Percentiles rank a stretch among this genome's conserved stretches.
Evolutionary conservation across 2,797 vertebrate species (phyloP).

Genomic region (Caiman crocodilus): DNA sequence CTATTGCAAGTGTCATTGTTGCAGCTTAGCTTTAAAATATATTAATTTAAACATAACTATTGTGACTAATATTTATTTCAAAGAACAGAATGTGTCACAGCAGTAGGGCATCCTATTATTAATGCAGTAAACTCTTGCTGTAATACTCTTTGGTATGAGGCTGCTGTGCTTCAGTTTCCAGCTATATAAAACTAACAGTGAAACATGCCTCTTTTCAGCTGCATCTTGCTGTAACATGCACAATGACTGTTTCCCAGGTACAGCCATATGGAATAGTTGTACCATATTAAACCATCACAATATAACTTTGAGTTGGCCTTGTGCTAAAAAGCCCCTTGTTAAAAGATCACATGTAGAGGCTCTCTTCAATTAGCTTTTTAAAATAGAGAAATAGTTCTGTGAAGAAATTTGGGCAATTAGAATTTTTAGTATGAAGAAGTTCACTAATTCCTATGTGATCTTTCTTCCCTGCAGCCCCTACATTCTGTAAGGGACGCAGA

Average conservation of each 20-base stretch:
- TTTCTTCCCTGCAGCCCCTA: slow-evolving; percentile 26
- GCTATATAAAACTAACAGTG: slow-evolving; percentile 74
- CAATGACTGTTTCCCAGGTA: slow-evolving; percentile 62
- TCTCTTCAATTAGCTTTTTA: slow-evolving; percentile 64
- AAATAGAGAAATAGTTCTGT: slow-evolving; percentile 52
- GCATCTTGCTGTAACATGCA: slow-evolving; percentile 73
- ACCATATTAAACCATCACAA: slow-evolving; percentile 62
- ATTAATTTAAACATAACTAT: slow-evolving; percentile 73
- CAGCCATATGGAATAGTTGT: slow-evolving; percentile 69
- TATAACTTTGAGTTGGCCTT: slow-evolving; percentile 36
- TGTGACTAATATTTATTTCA: slow-evolving; percentile 81
- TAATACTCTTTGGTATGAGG: slow-evolving; percentile 73
- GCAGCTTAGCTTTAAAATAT: slow-evolving; percentile 68
- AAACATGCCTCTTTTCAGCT: slow-evolving; percentile 72
- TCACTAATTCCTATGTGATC: slow-evolving; percentile 57
- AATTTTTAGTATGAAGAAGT: slow-evolving; percentile 71
- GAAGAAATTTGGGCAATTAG: slow-evolving; percentile 60
- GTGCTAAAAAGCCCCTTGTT: slow-evolving; percentile 42
- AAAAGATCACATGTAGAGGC: slow-evolving; percentile 55
- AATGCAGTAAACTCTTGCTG: slow-evolving; percentile 78
- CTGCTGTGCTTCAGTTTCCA: slow-evolving; percentile 60
- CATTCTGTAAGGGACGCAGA: slow-evolving; percentile 36
- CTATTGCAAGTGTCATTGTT: slow-evolving; percentile 57
- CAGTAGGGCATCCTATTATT: slow-evolving; percentile 78
- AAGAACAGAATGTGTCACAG: slow-evolving; percentile 73